Conservation (phyloP, 2,113 vertebrate genomes). For the Lycaon pictus region DNA sequence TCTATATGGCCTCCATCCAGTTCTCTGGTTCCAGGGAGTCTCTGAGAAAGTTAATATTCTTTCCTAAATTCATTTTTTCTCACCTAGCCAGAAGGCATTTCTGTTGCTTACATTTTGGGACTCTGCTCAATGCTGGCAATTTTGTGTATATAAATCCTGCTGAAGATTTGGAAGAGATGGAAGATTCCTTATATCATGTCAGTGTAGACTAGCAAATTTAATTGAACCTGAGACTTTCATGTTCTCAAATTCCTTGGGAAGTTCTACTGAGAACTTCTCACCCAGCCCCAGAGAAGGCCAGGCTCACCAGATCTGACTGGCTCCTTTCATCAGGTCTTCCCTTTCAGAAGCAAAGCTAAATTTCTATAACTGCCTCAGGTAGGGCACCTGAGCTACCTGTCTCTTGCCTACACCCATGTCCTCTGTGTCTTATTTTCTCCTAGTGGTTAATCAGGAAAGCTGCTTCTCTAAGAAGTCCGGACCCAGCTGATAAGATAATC, state of each 20-base stretch:
- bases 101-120: not conserved
- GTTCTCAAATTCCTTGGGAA: not conserved
- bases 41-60: not conserved
- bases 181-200: not conserved
- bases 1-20: not conserved
- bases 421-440: not conserved
- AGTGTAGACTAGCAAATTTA: not conserved
- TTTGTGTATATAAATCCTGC: not conserved
- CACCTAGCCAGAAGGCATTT: not conserved
- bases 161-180: not conserved
- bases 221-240: not conserved
- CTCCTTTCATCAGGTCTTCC: not conserved
- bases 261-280: not conserved
- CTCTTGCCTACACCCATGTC: too few relatives aligned
- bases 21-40: not conserved
- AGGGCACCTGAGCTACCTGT: not conserved
- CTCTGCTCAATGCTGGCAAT: too few relatives aligned
- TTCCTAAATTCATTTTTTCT: not conserved
- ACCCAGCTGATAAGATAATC: not conserved
- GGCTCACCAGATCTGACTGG: not conserved
- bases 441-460: not conserved
- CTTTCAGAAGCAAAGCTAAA: not conserved
- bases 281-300: not conserved
- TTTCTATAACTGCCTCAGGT: not conserved
- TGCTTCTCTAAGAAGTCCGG: not conserved